Conservation (phyloP, 1,140 invertebrate genomes). For the Drosophila setifemur region DNA sequence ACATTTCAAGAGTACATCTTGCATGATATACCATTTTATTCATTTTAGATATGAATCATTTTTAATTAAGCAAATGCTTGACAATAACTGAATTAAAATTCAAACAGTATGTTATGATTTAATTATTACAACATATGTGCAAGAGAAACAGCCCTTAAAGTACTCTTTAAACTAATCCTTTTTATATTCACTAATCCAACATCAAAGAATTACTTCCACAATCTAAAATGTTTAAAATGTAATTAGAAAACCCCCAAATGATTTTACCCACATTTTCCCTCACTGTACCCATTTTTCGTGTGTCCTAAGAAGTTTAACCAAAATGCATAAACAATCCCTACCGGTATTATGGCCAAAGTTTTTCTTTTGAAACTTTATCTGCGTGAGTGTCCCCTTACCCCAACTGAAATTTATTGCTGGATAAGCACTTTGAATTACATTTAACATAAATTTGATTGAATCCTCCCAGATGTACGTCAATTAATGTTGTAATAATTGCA, state of each 20-base stretch:
- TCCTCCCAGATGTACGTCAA: not conserved
- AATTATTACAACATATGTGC: too few relatives aligned
- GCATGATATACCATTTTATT: too few relatives aligned
- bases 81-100: too few relatives aligned
- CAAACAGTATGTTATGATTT: too few relatives aligned
- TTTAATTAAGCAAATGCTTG: too few relatives aligned
- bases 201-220: too few relatives aligned
- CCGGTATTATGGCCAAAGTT: conserved; percentile 61
- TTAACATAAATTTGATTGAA: conserved; percentile 7
- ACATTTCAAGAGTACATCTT: too few relatives aligned
- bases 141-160: too few relatives aligned
- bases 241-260: not conserved
- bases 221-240: too few relatives aligned
- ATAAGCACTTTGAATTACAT: not conserved
- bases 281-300: conserved; percentile 17
- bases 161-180: too few relatives aligned
- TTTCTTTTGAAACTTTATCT: conserved; percentile 8
- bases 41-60: too few relatives aligned
- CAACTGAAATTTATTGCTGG: conserved; percentile 1
- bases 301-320: conserved; percentile 20
- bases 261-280: not conserved
- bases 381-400: not conserved
- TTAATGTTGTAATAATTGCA: conserved; percentile 9
- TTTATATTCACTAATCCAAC: too few relatives aligned
- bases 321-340: conserved; percentile 62